phyloP scores from a whole-genome alignment of 2,113 vertebrate species.

The Rutilus rutilus region DNA sequence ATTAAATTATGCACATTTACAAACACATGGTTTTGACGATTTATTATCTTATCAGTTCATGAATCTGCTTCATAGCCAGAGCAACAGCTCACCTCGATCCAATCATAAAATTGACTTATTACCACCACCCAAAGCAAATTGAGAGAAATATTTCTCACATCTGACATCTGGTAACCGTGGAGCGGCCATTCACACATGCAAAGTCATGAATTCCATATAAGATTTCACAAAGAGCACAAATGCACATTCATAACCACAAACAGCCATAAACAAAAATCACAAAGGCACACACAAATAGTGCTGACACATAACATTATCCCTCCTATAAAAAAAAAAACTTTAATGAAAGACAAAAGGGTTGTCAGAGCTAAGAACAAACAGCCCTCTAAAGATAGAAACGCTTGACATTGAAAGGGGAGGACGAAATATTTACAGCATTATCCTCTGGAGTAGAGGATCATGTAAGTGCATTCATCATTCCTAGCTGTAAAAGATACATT shows the following conservation, averaged over 20 bases:
- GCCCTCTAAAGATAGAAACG: slow-evolving; percentile 39
- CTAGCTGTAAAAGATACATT: neutral
- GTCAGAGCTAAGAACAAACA: slow-evolving; percentile 10
- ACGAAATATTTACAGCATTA: slow-evolving; percentile 12
- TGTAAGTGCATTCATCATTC: slow-evolving; percentile 12
- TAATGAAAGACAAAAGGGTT: slow-evolving; percentile 35
- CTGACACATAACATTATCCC: slow-evolving; percentile 13
- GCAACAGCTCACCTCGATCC: neutral
- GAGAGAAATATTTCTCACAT: slow-evolving; percentile 38
- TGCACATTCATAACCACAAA: slow-evolving; percentile 23
- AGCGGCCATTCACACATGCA: slow-evolving; percentile 25
- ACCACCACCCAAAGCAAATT: neutral
- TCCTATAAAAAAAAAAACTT: slow-evolving; percentile 39
- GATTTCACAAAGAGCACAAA: slow-evolving; percentile 36
- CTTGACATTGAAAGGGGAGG: slow-evolving; percentile 33
- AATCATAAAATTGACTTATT: slow-evolving; percentile 48
- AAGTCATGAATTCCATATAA: slow-evolving; percentile 23
- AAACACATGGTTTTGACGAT: slow-evolving; percentile 54
- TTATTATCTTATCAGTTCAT: slow-evolving; percentile 32
- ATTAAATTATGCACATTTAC: slow-evolving; percentile 34
- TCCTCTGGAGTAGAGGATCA: neutral
- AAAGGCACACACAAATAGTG: neutral
- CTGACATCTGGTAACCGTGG: slow-evolving; percentile 36
- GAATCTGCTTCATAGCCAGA: slow-evolving; percentile 23
- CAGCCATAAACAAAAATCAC: neutral